These are phyloP conservation scores for Dromaius novaehollandiae DNA, from an alignment of 2,113 vertebrate genomes.

Conservation along the genomic window DNA sequence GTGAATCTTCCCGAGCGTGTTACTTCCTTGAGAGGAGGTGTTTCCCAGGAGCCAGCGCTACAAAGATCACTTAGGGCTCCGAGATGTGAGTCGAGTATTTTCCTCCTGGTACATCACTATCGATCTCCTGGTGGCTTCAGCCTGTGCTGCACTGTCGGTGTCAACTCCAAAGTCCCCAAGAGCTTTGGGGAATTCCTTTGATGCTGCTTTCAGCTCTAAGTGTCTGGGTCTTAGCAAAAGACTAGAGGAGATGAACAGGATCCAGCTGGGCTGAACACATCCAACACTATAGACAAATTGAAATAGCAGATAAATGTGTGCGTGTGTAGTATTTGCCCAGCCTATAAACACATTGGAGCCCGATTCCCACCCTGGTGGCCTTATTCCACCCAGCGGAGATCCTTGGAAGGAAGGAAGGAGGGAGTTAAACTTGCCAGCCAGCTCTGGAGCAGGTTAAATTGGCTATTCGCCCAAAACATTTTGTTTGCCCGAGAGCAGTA, in stretches of 20 bases:
- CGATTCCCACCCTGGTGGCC: neutral
- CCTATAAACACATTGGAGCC: neutral
- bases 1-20: neutral
- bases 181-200: neutral
- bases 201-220: neutral
- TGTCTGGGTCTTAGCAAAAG: neutral
- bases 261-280: neutral
- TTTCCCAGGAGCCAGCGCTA: neutral
- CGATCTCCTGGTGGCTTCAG: neutral
- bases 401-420: neutral
- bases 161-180: neutral
- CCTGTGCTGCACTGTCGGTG: neutral
- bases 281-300: accelerated
- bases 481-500: too few relatives aligned
- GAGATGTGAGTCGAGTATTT: neutral
- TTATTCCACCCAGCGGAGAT: neutral
- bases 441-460: neutral
- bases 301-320: accelerated
- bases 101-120: neutral
- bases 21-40: neutral
- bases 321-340: too few relatives aligned
- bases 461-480: too few relatives aligned
- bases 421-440: too few relatives aligned
- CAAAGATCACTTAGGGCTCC: neutral
- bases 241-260: neutral